These are phyloP conservation scores for Acanthoscelides obtectus DNA, from an alignment of 2,888 invertebrate genomes.

Conservation along the genomic window DNA sequence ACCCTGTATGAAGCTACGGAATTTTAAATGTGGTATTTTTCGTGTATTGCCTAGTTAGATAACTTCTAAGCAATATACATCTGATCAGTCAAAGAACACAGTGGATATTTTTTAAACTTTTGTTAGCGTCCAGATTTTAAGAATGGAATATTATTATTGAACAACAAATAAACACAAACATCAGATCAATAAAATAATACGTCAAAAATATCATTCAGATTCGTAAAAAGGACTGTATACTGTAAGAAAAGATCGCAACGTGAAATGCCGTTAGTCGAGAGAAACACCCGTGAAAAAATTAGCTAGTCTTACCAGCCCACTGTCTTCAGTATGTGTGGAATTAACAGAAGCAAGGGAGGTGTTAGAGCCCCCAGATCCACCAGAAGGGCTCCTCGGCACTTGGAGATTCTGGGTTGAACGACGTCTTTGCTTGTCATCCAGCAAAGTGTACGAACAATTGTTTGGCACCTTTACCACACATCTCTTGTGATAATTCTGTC, in stretches of 20 bases:
- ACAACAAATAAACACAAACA: no score
- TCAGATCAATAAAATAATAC: slow-evolving; percentile 5
- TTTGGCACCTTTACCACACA: slow-evolving; percentile 97
- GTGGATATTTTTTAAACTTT: no score
- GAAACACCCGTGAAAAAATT: slow-evolving; percentile 46
- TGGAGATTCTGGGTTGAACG: slow-evolving; percentile 47
- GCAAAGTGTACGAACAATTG: slow-evolving; percentile 71
- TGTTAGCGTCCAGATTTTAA: no score
- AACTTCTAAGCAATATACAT: no score
- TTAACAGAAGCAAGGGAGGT: slow-evolving; percentile 60
- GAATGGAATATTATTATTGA: no score
- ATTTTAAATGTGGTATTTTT: no score
- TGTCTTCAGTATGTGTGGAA: slow-evolving; percentile 50
- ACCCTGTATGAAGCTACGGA: no score
- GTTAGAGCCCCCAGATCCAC: slow-evolving; percentile 69
- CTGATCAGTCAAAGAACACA: no score
- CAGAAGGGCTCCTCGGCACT: slow-evolving; percentile 68
- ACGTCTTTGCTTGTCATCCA: slow-evolving; percentile 42
- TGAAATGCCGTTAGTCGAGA: slow-evolving; percentile 28
- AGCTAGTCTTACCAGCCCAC: slow-evolving; percentile 71
- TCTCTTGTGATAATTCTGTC: slow-evolving; percentile 96
- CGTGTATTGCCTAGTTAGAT: no score
- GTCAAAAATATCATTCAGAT: background rate
- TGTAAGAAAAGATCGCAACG: slow-evolving; percentile 6
- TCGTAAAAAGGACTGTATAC: slow-evolving; percentile 2